Base-by-base conservation (phyloP, 2,888 invertebrate species). In the Sinelater perroti region DNA sequence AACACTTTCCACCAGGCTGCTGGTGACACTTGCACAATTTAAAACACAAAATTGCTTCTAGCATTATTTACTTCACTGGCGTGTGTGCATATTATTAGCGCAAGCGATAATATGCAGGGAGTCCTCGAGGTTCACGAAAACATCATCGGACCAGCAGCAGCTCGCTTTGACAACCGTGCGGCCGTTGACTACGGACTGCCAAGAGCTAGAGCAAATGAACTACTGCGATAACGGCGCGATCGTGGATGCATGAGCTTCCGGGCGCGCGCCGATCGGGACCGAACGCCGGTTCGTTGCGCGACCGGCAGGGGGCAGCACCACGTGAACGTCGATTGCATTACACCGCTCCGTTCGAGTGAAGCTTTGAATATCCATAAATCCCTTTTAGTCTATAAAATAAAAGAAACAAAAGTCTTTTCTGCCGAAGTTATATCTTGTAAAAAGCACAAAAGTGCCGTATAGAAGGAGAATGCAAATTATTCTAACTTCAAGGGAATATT, bases 141-240 rank as follows among this genome's bases (percentile, higher is more conserved):
- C 74, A 75, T 75, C 69, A 71, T 68, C 65, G 62, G 61, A 67
- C 57, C 64, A 67, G 68, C 69, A 71, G 66, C 68, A 67, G 71
- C 65, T 70, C 73, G 73, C 72, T 59, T 63, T 64, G 66, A 70
- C 68, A 70, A 70, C 69, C 70, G 61, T 62, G 63, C 69, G 62
- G 67, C 67, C 68, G 74, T 72, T 75, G 74, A 71, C 69, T 72
- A 72, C 72, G 73, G 74, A 75, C 76, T 76, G 74, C 71, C 72
- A 74, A 76, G 74, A 75, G 72, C 65, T 65, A 66, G 63, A 56
- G 61, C 50, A 60, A 56, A 60, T 60, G 62, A 65, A 60, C 64
- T 45, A 60, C 60, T 55, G 33, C 54, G 50, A 59, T 59, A 54
- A 59, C 67, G 63, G 63, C 45, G 17, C 18, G 49, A 52, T 31